phyloP scores from a whole-genome alignment of 2,797 vertebrate species.

The Eidolon dupreanum region DNA sequence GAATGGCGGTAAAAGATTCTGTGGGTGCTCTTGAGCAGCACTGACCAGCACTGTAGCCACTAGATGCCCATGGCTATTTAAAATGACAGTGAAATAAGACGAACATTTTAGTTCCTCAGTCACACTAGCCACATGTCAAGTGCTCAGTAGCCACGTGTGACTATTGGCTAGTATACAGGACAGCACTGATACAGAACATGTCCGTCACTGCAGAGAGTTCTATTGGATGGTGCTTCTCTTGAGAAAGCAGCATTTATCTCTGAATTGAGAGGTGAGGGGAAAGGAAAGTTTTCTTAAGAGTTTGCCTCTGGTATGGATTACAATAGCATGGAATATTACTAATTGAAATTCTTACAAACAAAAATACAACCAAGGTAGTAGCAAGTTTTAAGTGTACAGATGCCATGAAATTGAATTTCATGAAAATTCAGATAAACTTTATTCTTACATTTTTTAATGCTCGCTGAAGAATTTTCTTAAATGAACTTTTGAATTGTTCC shows the following conservation, averaged over 20 bases:
- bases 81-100: background rate
- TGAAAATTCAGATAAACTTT: conserved; percentile 10
- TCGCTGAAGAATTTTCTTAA: conserved; percentile 90
- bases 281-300: background rate
- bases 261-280: background rate
- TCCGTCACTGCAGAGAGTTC: background rate
- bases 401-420: background rate
- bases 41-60: background rate
- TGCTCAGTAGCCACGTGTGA: background rate
- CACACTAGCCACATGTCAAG: background rate
- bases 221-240: background rate
- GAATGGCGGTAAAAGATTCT: background rate
- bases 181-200: accelerated
- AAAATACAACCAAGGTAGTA: background rate
- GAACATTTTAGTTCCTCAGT: background rate
- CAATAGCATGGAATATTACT: background rate
- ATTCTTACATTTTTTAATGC: conserved; percentile 91
- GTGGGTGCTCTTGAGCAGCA: background rate
- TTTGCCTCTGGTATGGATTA: background rate
- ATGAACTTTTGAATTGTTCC: conserved; percentile 89
- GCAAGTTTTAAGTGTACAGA: background rate
- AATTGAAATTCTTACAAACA: background rate
- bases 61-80: no score
- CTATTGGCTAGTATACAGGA: background rate
- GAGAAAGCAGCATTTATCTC: background rate